Base-by-base conservation (phyloP, 2,888 invertebrate species). In the Tipula lateralis region DNA sequence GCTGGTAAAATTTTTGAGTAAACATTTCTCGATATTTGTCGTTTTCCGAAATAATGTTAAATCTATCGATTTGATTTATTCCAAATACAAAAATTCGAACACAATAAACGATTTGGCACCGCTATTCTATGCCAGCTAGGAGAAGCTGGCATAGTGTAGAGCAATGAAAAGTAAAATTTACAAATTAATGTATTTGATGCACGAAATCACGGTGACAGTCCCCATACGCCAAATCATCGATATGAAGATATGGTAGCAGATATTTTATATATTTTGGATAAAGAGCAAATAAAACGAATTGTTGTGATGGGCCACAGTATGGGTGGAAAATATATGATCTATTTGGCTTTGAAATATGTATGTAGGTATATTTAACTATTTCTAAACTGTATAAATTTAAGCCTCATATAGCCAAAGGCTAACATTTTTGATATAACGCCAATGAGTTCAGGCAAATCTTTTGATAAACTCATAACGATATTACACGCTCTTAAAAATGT, bases 161-260 rank as follows among this genome's bases (percentile, higher is more conserved):
- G 32, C 32, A 85, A 84, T 83, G 0, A 88, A 87, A 83, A 92
- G 92, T 85, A 92, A 92, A 85, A 92, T 93, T n/a, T 93, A 93
- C 86, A 92, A 92, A 32, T 91, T 97, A 0, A 92, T 96, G 86
- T 92, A 6, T 92, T 98, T 36, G 99, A 99, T 91, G 95, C 96
- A 4, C 92, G 99, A 88, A 99, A 99, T 91, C 99, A 99, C 90
- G 99, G 99, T 0, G 96, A 97, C 86, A 98, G 98, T 88, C 95
- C 96, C 0, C 97, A 98, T 88, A 91, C 93, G 0, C 87, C 91
- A 0, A 92, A 93, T 0, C 95, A 97, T 90, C 92, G 92, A 29
- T 98, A 97, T 88, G 89, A 91, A 9, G 92, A 96, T 66, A 93
- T 98, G 92, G 93, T 94, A 0, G 91, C 91, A 84, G 99, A 99